These are phyloP conservation scores for Luscinia megarhynchos DNA, from an alignment of 2,797 vertebrate species.

Conservation along the genomic window DNA sequence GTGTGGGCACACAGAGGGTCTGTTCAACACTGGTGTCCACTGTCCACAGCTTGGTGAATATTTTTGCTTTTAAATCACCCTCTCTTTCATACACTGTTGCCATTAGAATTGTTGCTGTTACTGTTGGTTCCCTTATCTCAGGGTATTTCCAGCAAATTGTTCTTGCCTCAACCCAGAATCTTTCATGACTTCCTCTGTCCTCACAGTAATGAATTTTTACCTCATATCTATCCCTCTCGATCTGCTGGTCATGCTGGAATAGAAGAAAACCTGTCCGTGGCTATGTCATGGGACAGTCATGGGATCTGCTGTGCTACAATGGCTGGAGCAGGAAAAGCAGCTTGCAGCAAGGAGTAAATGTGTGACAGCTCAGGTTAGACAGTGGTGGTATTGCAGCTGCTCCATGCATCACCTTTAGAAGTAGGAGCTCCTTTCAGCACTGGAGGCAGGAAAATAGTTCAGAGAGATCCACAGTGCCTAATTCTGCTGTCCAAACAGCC, in stretches of 20 bases:
- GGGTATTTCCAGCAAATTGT: not conserved
- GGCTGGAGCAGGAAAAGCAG: not conserved
- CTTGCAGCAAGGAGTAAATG: not conserved
- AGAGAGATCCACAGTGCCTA: not conserved
- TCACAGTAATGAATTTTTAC: not conserved
- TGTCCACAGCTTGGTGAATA: not conserved
- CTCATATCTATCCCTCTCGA: not conserved
- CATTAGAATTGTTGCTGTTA: not conserved
- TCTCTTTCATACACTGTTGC: not conserved
- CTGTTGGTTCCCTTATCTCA: accelerated
- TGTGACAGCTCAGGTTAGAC: not conserved
- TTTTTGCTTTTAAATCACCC: not conserved
- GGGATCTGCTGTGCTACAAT: not conserved
- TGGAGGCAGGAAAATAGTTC: not conserved
- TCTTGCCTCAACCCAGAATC: not conserved
- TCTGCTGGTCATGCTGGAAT: not conserved
- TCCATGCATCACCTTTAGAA: not conserved
- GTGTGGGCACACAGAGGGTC: accelerated
- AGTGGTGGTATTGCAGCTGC: not conserved
- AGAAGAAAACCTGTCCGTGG: not conserved
- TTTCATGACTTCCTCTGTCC: not conserved
- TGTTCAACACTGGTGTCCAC: not conserved
- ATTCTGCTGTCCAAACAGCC: not conserved
- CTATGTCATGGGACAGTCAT: not conserved
- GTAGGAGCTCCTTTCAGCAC: not conserved